phyloP scores from a whole-genome alignment of 2,888 invertebrate genomes.

The Epiblema foenella region DNA sequence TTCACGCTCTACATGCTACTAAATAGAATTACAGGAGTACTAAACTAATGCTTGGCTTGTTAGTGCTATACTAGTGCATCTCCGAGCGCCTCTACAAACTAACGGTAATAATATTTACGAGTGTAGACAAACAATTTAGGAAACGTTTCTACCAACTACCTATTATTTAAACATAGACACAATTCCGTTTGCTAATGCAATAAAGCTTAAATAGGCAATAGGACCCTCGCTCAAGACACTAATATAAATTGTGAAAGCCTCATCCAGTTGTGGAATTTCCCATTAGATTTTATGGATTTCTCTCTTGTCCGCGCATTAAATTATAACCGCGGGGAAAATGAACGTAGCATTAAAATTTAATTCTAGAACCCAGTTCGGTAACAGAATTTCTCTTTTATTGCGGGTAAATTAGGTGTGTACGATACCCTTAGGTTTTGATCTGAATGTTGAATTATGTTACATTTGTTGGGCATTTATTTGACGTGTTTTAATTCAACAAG shows the following conservation, averaged over 20 bases:
- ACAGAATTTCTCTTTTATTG: slow-evolving; percentile 54
- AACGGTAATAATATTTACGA: neutral
- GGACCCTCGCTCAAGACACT: slow-evolving; percentile 60
- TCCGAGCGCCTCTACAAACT: neutral
- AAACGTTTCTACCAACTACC: neutral
- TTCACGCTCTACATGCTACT: neutral
- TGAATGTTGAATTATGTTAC: slow-evolving; percentile 12
- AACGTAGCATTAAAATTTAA: slow-evolving; percentile 69
- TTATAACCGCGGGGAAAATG: slow-evolving; percentile 73
- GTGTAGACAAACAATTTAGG: neutral
- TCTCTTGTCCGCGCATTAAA: slow-evolving; percentile 78
- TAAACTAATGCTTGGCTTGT: slow-evolving; percentile 15
- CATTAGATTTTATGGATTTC: slow-evolving; percentile 81
- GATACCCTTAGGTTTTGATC: slow-evolving; percentile 39
- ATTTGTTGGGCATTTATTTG: slow-evolving; percentile 21
- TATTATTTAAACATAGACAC: slow-evolving; percentile 28
- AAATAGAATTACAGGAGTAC: slow-evolving; percentile 8
- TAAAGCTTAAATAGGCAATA: slow-evolving; percentile 62
- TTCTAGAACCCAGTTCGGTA: slow-evolving; percentile 60
- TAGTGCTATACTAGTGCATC: neutral
- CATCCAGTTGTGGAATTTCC: slow-evolving; percentile 75
- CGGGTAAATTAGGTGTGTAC: slow-evolving; percentile 51
- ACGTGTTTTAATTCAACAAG: slow-evolving; percentile 4
- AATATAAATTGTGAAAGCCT: slow-evolving; percentile 77
- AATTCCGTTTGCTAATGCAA: slow-evolving; percentile 53